Conservation (phyloP, 2,888 invertebrate genomes). For the Cancer borealis region DNA sequence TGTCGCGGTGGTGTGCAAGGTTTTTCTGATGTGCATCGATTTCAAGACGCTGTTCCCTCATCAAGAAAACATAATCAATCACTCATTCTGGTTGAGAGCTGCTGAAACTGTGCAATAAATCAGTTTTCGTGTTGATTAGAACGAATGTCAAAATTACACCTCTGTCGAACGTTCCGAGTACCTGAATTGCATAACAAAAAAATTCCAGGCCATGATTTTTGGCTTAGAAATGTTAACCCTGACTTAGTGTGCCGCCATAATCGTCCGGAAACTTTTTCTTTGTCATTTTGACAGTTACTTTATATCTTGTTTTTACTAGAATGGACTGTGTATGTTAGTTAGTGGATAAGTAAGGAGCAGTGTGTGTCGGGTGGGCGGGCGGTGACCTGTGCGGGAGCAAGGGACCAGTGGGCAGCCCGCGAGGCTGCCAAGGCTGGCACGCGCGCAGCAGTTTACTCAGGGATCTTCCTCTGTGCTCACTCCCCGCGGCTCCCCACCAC, state of each 20-base stretch:
- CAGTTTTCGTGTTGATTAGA: constrained; percentile 4
- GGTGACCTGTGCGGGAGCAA: constrained; percentile 48
- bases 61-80: background rate
- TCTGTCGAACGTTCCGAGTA: constrained; percentile 58
- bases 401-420: constrained; percentile 51
- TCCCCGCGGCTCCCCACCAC: constrained; percentile 51
- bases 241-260: background rate
- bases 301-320: constrained; percentile 60
- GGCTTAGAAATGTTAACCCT: constrained; percentile 14
- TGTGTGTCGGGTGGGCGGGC: constrained; percentile 50
- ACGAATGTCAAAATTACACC: constrained; percentile 49
- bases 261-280: background rate
- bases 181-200: constrained; percentile 61
- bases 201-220: constrained; percentile 60
- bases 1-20: background rate
- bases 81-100: background rate
- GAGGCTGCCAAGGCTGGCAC: constrained; percentile 42
- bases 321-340: constrained; percentile 57
- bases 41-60: background rate
- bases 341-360: constrained; percentile 51
- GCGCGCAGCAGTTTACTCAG: constrained; percentile 64
- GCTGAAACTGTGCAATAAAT: constrained; percentile 53
- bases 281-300: constrained; percentile 41
- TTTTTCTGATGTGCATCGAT: background rate
- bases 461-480: constrained; percentile 66